A percentile compares a stretch with the other conserved stretches of the same genome.
phyloP scores from a whole-genome alignment of 2,113 vertebrate genomes.

The Xiphophorus couchianus region DNA sequence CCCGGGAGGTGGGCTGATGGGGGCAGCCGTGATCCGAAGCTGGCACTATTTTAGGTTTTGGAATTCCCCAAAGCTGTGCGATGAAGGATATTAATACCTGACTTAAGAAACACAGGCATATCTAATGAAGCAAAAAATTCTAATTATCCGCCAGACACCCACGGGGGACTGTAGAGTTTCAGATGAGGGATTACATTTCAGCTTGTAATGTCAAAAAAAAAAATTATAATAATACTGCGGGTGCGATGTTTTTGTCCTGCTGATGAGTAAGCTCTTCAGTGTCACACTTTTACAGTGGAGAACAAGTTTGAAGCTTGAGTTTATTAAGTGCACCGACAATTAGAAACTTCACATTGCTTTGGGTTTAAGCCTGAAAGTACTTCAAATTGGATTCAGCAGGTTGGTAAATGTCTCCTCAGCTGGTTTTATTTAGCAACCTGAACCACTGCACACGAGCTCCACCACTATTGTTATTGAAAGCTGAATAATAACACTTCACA shows the following conservation, averaged over 20 bases:
- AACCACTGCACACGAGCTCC: neutral
- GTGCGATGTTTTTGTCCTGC: neutral
- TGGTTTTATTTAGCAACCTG: neutral
- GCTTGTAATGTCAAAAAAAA: neutral
- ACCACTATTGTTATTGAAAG: neutral
- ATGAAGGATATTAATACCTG: slow-evolving; percentile 79
- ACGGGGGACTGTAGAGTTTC: slow-evolving; percentile 5
- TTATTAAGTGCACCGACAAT: neutral
- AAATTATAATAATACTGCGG: neutral
- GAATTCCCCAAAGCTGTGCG: slow-evolving; percentile 79
- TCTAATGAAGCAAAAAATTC: slow-evolving; percentile 73
- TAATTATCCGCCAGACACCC: slow-evolving; percentile 34
- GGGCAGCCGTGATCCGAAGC: slow-evolving; percentile 69
- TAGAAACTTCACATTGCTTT: neutral
- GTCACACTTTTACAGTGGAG: neutral
- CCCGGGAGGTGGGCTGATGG: slow-evolving; percentile 31
- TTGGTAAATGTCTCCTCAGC: neutral
- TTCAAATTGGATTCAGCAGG: neutral
- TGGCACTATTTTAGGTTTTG: slow-evolving; percentile 77
- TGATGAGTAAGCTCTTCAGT: neutral
- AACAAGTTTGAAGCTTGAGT: neutral
- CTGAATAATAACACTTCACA: neutral
- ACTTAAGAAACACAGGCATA: slow-evolving; percentile 73
- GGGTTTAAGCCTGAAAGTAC: neutral
- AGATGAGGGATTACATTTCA: neutral